These are phyloP conservation scores for Drosophila mulleri DNA, from an alignment of 2,888 invertebrate species.

Conservation along the genomic window DNA sequence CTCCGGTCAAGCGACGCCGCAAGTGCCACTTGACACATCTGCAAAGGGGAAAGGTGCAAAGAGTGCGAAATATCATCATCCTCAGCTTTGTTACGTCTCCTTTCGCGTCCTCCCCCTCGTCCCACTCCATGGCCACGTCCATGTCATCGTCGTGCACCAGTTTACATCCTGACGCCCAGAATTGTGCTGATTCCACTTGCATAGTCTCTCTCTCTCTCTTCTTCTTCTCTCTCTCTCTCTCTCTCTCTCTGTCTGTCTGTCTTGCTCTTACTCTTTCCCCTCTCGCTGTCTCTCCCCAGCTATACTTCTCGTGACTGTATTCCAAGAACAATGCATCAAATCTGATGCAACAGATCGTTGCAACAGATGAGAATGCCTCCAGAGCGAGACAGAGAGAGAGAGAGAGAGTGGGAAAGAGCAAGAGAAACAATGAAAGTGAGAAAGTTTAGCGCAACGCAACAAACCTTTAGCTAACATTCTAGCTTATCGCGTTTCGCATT, in stretches of 20 bases:
- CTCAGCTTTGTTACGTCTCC: background rate
- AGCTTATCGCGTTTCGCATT: constrained; percentile 11
- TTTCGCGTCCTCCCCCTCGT: background rate
- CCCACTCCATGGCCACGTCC: too few species aligned
- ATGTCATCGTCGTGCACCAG: background rate
- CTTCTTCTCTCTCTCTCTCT: background rate
- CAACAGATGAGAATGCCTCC: constrained; percentile 20
- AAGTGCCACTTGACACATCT: constrained; percentile 63
- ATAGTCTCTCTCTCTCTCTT: constrained; percentile 12
- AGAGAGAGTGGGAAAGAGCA: too few species aligned
- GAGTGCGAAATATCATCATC: background rate
- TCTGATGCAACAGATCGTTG: constrained; percentile 51
- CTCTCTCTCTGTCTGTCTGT: background rate
- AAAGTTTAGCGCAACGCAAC: constrained; percentile 3
- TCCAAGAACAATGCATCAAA: constrained; percentile 40
- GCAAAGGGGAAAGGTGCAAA: background rate
- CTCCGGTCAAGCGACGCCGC: constrained; percentile 41
- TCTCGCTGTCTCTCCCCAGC: background rate
- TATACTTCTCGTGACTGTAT: background rate
- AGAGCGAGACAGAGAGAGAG: constrained; percentile 1
- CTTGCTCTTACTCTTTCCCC: background rate
- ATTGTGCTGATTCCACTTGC: constrained; percentile 27
- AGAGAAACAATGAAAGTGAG: background rate
- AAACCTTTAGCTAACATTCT: constrained; percentile 5
- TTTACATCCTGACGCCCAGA: constrained; percentile 5